Conservation (phyloP, 35 echinoderm and acorn worm genomes). For the Heliocidaris tuberculata region DNA sequence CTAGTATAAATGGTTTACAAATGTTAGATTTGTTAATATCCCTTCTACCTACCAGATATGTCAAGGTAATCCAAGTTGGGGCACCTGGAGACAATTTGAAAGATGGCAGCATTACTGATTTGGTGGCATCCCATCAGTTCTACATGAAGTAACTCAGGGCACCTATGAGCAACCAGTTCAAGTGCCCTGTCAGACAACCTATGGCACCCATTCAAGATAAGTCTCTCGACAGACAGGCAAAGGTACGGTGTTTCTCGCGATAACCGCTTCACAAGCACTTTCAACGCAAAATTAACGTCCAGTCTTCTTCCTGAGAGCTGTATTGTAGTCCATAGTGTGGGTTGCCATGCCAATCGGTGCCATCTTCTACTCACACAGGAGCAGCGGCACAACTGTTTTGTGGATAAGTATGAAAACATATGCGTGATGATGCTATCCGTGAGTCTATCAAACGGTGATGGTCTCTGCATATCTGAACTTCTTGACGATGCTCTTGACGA, state of each 20-base stretch:
- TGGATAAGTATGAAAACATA: constrained; percentile 92
- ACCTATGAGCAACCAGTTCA: constrained; percentile 65
- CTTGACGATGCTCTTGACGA: neutral
- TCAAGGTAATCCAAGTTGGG: constrained; percentile 86
- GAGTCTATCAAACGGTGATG: constrained; percentile 78
- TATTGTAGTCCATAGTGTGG: constrained; percentile 82
- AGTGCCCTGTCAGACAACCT: constrained; percentile 76
- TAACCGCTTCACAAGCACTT: constrained; percentile 77
- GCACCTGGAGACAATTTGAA: constrained; percentile 93
- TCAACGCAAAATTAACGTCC: constrained; percentile 75
- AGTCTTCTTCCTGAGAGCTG: constrained; percentile 61
- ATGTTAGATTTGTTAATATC: neutral
- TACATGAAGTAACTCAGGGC: constrained; percentile 83
- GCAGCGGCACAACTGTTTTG: constrained; percentile 83
- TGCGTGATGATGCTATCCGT: constrained; percentile 81
- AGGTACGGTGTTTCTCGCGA: constrained; percentile 93
- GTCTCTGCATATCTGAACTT: neutral
- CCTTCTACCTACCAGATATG: constrained; percentile 76
- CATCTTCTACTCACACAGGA: constrained; percentile 79
- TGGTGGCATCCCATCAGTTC: constrained; percentile 88
- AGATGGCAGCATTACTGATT: constrained; percentile 89
- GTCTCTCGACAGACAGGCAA: constrained; percentile 72
- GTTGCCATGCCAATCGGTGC: constrained; percentile 90
- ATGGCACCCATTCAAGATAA: constrained; percentile 87
- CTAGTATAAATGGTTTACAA: neutral